These are phyloP conservation scores for Hormaphis cornu DNA, from an alignment of 1,140 invertebrate species.

Conservation along the genomic window DNA sequence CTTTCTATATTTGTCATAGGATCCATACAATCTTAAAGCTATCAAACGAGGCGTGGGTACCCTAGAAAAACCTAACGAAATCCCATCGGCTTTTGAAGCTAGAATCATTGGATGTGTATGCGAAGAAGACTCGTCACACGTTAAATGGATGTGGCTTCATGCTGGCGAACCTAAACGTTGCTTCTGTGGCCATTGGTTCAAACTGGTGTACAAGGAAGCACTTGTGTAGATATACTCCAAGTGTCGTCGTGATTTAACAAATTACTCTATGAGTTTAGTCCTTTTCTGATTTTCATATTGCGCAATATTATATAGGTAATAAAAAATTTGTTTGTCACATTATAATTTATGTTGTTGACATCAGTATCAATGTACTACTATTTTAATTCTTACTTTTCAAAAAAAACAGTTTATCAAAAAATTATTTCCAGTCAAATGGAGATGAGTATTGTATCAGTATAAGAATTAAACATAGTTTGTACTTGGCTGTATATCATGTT, in stretches of 20 bases:
- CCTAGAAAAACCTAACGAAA: slow-evolving; percentile 73
- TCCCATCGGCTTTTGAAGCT: slow-evolving; percentile 79
- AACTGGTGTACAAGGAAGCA: slow-evolving; percentile 48
- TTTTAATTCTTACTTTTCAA: not conserved
- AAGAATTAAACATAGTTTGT: not conserved
- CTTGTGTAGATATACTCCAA: not conserved
- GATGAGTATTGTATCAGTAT: not conserved
- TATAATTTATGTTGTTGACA: not conserved
- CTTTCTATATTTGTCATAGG: slow-evolving; percentile 41
- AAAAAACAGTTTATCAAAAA: not conserved
- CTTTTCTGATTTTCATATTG: slow-evolving; percentile 1
- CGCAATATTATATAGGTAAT: too few species aligned
- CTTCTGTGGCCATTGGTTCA: slow-evolving; percentile 94
- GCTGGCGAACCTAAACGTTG: slow-evolving; percentile 80
- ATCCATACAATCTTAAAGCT: slow-evolving; percentile 79
- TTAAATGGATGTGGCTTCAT: slow-evolving; percentile 92
- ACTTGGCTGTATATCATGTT: too few species aligned
- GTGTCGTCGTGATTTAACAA: not conserved
- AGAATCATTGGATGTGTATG: slow-evolving; percentile 93
- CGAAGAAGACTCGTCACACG: slow-evolving; percentile 77
- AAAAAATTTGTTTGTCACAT: slow-evolving; percentile 24
- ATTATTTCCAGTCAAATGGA: not conserved
- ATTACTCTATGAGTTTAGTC: slow-evolving; percentile 12
- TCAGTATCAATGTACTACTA: slow-evolving; percentile 7
- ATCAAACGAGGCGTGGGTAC: slow-evolving; percentile 67